Percentiles rank a stretch among this genome's conserved stretches.
phyloP scores from a whole-genome alignment of 1,140 invertebrate genomes.

The Penaeus indicus region DNA sequence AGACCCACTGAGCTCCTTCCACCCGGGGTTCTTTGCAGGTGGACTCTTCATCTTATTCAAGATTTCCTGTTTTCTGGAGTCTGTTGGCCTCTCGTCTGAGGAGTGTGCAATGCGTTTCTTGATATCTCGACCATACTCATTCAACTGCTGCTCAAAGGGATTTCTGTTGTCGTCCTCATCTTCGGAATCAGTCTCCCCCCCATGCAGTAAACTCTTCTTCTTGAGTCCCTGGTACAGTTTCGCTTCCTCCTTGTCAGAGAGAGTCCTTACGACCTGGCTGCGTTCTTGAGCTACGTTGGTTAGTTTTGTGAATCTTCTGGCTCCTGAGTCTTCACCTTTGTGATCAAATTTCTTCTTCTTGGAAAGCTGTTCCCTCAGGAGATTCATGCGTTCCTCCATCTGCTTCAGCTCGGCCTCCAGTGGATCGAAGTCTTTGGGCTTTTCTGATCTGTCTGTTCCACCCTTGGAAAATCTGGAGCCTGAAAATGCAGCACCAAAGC shows the following conservation, averaged over 20 bases:
- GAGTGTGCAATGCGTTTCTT: constrained; percentile 74
- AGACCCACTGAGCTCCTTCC: constrained; percentile 31
- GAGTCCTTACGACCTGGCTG: constrained; percentile 3
- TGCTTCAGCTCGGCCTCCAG: constrained; percentile 59
- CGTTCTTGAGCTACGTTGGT: constrained; percentile 29
- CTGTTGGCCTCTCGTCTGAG: background rate
- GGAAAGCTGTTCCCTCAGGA: constrained; percentile 43
- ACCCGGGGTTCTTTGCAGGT: constrained; percentile 2
- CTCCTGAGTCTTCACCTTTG: background rate
- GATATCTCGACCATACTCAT: constrained; percentile 78
- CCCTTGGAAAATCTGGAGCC: constrained; percentile 22
- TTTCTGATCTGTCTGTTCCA: background rate
- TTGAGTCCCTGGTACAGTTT: constrained; percentile 44
- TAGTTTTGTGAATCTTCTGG: constrained; percentile 60
- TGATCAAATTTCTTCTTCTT: constrained; percentile 62
- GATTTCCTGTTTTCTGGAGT: background rate
- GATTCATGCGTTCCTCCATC: constrained; percentile 63
- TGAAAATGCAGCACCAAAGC: constrained; percentile 46
- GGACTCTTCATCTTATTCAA: background rate
- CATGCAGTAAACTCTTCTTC: constrained; percentile 72
- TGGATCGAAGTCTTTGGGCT: constrained; percentile 45
- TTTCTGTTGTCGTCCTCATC: constrained; percentile 85
- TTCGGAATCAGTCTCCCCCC: constrained; percentile 80
- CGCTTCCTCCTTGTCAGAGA: constrained; percentile 45
- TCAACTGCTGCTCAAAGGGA: constrained; percentile 79